A percentile compares a stretch with the other conserved stretches of the same genome.
These are phyloP conservation scores for Chamaetylas fuelleborni DNA, from an alignment of 2,113 vertebrate species.

Conservation along the genomic window DNA sequence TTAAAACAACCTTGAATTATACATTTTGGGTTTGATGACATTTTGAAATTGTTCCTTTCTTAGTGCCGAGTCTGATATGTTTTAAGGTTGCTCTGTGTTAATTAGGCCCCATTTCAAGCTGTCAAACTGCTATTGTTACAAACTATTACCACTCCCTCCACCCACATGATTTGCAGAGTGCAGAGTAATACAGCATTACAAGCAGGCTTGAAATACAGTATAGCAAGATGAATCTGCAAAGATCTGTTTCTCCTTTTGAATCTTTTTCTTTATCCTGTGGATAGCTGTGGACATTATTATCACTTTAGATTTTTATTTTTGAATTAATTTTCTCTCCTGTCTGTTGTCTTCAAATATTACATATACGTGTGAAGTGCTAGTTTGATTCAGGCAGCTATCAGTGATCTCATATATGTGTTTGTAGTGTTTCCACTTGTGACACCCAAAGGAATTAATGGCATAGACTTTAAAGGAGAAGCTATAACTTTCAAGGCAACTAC, in stretches of 20 bases:
- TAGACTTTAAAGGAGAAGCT: constrained; percentile 98
- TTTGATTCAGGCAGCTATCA: background rate
- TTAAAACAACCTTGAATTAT: constrained; percentile 5
- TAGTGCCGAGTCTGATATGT: background rate
- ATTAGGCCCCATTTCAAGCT: constrained; percentile 45
- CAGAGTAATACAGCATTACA: constrained; percentile 38
- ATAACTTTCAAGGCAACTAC: constrained; percentile 99
- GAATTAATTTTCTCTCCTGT: background rate
- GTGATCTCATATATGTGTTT: background rate
- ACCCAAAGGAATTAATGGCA: constrained; percentile 90
- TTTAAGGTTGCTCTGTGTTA: constrained; percentile 49
- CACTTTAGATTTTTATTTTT: background rate
- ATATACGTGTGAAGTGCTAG: background rate
- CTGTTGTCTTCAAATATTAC: background rate
- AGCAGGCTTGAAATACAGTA: constrained; percentile 38
- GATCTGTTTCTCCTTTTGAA: background rate
- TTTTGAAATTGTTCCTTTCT: constrained; percentile 29
- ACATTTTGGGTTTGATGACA: background rate
- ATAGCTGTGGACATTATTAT: background rate
- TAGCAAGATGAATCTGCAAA: constrained; percentile 24
- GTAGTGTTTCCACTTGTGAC: constrained; percentile 87
- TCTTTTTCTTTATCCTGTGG: background rate
- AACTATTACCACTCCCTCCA: constrained; percentile 58
- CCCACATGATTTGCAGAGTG: constrained; percentile 49
- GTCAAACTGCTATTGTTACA: constrained; percentile 55